Percentiles rank a stretch among this genome's conserved stretches.
phyloP scores from a whole-genome alignment of 1,140 invertebrate genomes.

The Trissolcus basalis region DNA sequence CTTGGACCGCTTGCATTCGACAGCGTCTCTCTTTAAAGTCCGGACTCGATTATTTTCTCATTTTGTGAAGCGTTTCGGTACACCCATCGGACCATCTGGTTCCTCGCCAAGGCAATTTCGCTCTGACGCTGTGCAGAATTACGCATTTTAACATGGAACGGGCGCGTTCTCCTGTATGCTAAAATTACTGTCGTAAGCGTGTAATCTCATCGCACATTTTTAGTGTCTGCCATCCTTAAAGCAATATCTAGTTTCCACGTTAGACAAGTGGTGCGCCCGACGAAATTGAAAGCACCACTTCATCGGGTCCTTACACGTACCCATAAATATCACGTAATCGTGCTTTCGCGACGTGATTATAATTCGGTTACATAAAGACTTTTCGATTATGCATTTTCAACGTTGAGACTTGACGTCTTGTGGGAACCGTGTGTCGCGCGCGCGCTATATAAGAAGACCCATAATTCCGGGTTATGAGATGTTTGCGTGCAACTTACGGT shows the following conservation, averaged over 20 bases:
- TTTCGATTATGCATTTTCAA: constrained; percentile 22
- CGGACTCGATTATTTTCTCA: constrained; percentile 62
- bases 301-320: constrained; percentile 10
- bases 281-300: constrained; percentile 47
- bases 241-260: constrained; percentile 51
- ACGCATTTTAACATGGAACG: constrained; percentile 57
- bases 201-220: constrained; percentile 59
- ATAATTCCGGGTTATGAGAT: constrained; percentile 46
- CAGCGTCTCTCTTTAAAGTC: constrained; percentile 50
- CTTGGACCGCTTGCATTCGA: constrained; percentile 50
- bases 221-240: constrained; percentile 49
- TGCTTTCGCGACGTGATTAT: constrained; percentile 11
- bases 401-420: constrained; percentile 22
- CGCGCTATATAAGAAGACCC: constrained; percentile 51
- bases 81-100: constrained; percentile 61
- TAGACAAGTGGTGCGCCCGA: constrained; percentile 33
- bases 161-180: constrained; percentile 44
- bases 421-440: constrained; percentile 30
- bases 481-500: constrained; percentile 49
- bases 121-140: constrained; percentile 53
- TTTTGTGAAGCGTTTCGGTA: constrained; percentile 57
- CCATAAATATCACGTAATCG: constrained; percentile 35
- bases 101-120: constrained; percentile 60
- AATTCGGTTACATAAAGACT: constrained; percentile 17
- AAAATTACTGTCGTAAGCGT: constrained; percentile 60